Evolutionary conservation across 92 coral and sea anemone genomes (phyloP), one percentile per base, ranked within the genome.

Genomic region (Bergia sp.): DNA sequence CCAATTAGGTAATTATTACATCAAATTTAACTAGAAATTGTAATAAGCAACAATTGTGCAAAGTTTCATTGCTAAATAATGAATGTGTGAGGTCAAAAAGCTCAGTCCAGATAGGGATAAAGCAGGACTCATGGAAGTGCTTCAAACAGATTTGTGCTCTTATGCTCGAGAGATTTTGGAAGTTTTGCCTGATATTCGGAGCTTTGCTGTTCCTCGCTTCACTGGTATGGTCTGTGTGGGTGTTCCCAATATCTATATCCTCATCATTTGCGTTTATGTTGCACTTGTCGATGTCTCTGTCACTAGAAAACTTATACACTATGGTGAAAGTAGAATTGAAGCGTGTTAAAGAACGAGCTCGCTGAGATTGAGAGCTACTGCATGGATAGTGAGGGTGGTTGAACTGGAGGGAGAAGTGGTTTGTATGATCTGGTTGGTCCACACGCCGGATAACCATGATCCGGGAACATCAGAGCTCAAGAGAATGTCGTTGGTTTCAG

Each of bases 351-450:
- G 5, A 41, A 50, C 37, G 81, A 77, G 8, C 58, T 77, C 20
- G 50, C 58, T 21, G 49, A 77, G 5, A 77, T 77, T 77, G 49
- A 15, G 8, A 3, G 23, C 29, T 18, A 42, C 12, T 77, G 38
- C 81, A 66, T 66, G 73, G 36, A 77, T 77, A 3, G 50, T 4
- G 49, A 23, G 21, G 50, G 81, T 77, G 49, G 81, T 16, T 2
- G 81, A 77, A 12, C 40, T 77, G 29, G 58, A 77, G 0, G 81
- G 81, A 42, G 81, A 76, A 45, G 58, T 50, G 58, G 58, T 50
- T 50, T 5, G 58, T 50, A 50, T 50, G 82, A 57, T 50, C n/a
- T 55, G 57, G 12, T 38, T 77, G 64, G 16, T 77, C 36, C 82
- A 77, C 38, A 50, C 82, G n/a, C 38, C 82, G 36, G 66, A 18